phyloP scores from a whole-genome alignment of 2,797 vertebrate genomes.

The Furcifer pardalis region DNA sequence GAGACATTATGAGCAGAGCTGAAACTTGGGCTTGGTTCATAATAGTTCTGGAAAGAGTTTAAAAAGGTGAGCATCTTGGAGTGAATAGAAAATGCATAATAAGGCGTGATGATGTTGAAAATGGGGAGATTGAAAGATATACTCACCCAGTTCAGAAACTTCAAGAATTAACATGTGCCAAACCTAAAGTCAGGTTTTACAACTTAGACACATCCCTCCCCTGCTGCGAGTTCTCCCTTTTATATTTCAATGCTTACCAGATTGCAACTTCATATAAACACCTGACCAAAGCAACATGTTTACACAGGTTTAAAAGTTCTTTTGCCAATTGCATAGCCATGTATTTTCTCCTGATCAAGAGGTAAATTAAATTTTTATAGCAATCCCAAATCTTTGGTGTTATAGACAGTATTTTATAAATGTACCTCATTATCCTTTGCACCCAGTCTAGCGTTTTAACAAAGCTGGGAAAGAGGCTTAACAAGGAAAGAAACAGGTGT shows the following conservation, averaged over 20 bases:
- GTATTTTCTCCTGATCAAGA: not conserved
- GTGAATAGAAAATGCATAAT: not conserved
- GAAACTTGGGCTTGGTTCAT: not conserved
- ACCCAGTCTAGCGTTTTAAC: conserved; percentile 3
- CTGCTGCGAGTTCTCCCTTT: not conserved
- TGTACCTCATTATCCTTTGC: not conserved
- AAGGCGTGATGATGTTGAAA: not conserved
- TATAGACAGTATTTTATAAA: not conserved
- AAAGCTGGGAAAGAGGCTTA: conserved; percentile 19
- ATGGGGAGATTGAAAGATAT: not conserved
- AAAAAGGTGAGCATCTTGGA: not conserved
- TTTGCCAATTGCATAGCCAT: not conserved
- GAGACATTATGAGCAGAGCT: not conserved
- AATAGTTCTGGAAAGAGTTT: not conserved
- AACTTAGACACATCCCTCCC: not conserved
- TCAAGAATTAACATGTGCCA: not conserved
- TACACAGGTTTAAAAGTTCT: not conserved
- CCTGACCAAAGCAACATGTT: not conserved
- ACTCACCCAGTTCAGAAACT: not conserved
- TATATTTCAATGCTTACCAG: not conserved
- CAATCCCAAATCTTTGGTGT: not conserved
- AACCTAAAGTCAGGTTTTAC: not conserved
- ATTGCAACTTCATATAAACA: not conserved
- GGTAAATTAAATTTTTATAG: not conserved
- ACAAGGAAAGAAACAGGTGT: conserved; percentile 29